Evolutionary conservation across 2,888 invertebrate genomes (phyloP), one percentile per base, ranked within the genome.

Genomic region (Phania funesta): DNA sequence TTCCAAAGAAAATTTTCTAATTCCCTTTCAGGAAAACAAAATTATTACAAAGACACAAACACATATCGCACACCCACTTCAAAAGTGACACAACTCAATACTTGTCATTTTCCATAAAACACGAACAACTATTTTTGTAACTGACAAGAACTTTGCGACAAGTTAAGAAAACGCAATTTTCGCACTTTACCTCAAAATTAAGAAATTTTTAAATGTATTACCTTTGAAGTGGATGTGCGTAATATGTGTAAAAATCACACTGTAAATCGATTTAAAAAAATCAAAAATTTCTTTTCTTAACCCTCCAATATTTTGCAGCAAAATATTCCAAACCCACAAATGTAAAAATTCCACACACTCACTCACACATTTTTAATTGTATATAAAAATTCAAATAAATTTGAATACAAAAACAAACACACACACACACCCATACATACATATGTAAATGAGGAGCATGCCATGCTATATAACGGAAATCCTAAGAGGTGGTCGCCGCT

Each of bases 401-500:
- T 18, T 58, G n/a, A 52, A 74, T 41, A 58, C 3, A 38, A n/a
- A n/a, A n/a, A n/a, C n/a, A n/a, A n/a, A n/a, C 11, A 22, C 29
- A 52, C 6, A 44, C 16, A 48, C 24, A 38, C 24, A 26, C n/a
- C 38, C 13, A 44, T 38, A 16, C n/a, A 2, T 2, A 44, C 9
- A n/a, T 41, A 48, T 60, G 84, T 85, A 85, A 85, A 86, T 87
- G 89, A 89, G 89, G 89, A 87, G 87, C 89, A 86, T 87, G 87
- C 85, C 87, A 86, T 75, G 84, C 84, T 83, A 83, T 84, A 73
- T 83, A 89, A 84, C 89, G 89, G 89, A 89, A 87, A 87, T 89
- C 87, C 87, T 89, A 67, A 70, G 46, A 75, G 82, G 82, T 78
- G 78, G 78, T 82, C 77, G 82, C 74, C 56, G 46, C 20, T 73